Percentiles rank a stretch among this genome's conserved stretches.
These are phyloP conservation scores for Malurus elegans DNA, from an alignment of 2,113 vertebrate species.

Conservation along the genomic window DNA sequence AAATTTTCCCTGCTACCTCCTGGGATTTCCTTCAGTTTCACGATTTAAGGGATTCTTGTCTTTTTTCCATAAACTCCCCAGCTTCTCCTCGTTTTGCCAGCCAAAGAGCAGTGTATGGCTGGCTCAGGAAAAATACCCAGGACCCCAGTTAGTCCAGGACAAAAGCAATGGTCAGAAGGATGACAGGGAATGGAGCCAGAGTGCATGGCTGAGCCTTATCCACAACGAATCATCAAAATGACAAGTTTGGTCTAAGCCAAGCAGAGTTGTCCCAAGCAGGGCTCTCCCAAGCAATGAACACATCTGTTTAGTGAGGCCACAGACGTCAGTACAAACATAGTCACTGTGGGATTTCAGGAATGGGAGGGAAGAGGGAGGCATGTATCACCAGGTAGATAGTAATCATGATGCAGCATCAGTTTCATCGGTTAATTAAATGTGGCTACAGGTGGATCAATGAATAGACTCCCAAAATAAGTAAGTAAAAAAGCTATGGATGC, in stretches of 20 bases:
- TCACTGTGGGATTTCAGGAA: neutral
- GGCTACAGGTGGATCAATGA: neutral
- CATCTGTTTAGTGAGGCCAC: rapidly evolving
- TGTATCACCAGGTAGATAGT: rapidly evolving
- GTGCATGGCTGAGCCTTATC: neutral
- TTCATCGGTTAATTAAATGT: neutral
- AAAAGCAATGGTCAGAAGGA: neutral
- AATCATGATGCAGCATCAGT: neutral
- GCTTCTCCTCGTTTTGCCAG: neutral
- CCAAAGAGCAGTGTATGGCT: neutral
- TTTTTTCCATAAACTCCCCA: neutral
- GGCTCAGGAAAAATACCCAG: neutral
- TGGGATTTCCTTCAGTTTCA: neutral
- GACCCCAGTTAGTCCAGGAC: neutral
- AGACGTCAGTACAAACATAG: neutral
- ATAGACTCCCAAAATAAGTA: neutral
- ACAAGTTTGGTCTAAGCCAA: neutral
- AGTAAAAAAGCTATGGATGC: neutral
- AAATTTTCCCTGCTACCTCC: neutral
- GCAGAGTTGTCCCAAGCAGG: neutral
- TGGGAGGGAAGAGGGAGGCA: rapidly evolving
- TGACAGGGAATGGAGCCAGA: neutral
- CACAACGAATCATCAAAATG: neutral
- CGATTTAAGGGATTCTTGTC: neutral
- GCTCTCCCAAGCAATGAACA: neutral